Evolutionary conservation across 1,140 invertebrate species (phyloP).

Genomic region (Piezodorus guildinii): DNA sequence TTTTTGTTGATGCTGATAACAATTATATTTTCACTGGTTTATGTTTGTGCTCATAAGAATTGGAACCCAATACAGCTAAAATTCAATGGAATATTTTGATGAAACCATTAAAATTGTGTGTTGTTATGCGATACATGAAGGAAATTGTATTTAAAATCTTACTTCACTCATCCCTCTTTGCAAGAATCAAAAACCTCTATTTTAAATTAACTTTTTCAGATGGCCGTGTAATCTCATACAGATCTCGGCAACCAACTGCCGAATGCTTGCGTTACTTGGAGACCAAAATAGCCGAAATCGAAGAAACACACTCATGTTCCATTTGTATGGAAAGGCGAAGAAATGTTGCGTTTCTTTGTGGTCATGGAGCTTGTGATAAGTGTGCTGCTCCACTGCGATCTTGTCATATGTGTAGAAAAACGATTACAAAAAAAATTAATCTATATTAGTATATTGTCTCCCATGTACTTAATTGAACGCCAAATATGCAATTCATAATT

Average conservation of each 20-base stretch:
- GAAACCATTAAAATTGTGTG: too few species aligned
- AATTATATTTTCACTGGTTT: too few species aligned
- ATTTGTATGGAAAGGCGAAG: slow-evolving; percentile 67
- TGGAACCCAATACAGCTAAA: too few species aligned
- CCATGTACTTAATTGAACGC: too few species aligned
- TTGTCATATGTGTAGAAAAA: slow-evolving; percentile 87
- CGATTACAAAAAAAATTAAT: slow-evolving; percentile 79
- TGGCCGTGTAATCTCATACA: slow-evolving; percentile 38
- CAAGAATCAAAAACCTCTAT: too few species aligned
- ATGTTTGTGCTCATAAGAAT: too few species aligned
- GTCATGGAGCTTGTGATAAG: slow-evolving; percentile 72
- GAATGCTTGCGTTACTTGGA: slow-evolving; percentile 65
- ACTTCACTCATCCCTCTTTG: too few species aligned
- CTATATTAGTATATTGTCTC: slow-evolving; percentile 42
- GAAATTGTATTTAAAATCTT: too few species aligned
- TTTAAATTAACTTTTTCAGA: slow-evolving; percentile 37
- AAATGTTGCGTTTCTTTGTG: slow-evolving; percentile 79
- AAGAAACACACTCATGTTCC: slow-evolving; percentile 67
- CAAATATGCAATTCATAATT: too few species aligned
- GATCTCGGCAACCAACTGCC: slow-evolving; percentile 44
- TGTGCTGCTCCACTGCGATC: slow-evolving; percentile 70
- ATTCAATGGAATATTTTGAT: too few species aligned
- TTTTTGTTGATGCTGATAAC: too few species aligned
- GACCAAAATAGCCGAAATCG: slow-evolving; percentile 74
- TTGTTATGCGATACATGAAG: too few species aligned